Evolutionary conservation across 2,888 invertebrate species (phyloP), one percentile per base, ranked within the genome.

Genomic region (Rugalucina vietnamica): DNA sequence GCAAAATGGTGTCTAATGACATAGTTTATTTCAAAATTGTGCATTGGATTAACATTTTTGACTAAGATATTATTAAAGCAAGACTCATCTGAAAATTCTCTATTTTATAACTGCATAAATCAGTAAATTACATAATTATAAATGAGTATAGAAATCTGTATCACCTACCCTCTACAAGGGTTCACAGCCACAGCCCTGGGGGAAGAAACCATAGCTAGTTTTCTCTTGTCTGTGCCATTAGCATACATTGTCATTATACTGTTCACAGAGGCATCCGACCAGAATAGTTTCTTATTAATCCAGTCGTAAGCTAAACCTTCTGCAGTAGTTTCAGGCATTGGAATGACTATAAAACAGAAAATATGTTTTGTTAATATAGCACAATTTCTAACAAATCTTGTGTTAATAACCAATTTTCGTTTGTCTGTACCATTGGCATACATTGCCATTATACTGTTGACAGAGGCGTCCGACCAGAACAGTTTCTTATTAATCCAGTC

Each of bases 401-500:
- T n/a, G n/a, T n/a, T n/a, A n/a, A n/a, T n/a, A n/a, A n/a, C 97
- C 81, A 99, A 98, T 97, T 98, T 98, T 0, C 98, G 98, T 72
- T 98, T 95, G 90, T 98, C 97, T 0, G 97, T 96, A 1, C 98
- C 98, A 93, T 98, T 98, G 32, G 98, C 95, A 93, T 98, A 98
- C 97, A 99, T 91, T 24, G 91, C 89, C 79, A 89, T 89, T 34
- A 94, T 93, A 43, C 90, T 74, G 80, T 89, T 90, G 10, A 83
- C 79, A 32, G 97, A 97, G 37, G 98, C 98, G 93, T 99, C 99
- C 0, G 99, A 98, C 98, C 99, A 99, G 95, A 99, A 99, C 50
- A 99, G 97, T 95, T 99, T 99, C 94, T 98, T 97, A 90, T 98
- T 98, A 0, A 99, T 98, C 99, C 99, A 99, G 94, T 99, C 99